Evolutionary conservation across 1,140 invertebrate species (phyloP).

Genomic region (Scaptomyza pallida): DNA sequence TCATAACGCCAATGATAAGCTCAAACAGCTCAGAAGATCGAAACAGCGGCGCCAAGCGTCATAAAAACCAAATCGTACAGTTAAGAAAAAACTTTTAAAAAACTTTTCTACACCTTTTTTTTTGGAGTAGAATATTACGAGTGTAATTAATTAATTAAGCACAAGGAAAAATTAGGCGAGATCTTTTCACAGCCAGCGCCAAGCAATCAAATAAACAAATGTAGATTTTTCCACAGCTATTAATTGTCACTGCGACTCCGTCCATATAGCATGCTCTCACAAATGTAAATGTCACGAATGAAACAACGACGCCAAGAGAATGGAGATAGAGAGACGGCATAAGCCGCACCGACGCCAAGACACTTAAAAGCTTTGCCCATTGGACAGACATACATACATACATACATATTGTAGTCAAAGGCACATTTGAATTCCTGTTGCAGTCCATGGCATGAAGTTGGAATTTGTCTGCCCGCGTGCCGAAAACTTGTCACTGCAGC

Average conservation of each 20-base stretch:
- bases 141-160: slow-evolving; percentile 76
- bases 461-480: slow-evolving; percentile 82
- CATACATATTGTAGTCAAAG: slow-evolving; percentile 15
- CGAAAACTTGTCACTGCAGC: slow-evolving; percentile 79
- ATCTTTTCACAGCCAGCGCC: slow-evolving; percentile 68
- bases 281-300: slow-evolving; percentile 71
- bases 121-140: slow-evolving; percentile 39
- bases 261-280: slow-evolving; percentile 48
- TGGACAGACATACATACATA: slow-evolving; percentile 22
- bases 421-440: slow-evolving; percentile 61
- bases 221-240: slow-evolving; percentile 75
- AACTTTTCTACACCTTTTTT: slow-evolving; percentile 12
- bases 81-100: slow-evolving; percentile 44
- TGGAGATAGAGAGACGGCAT: slow-evolving; percentile 49
- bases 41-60: slow-evolving; percentile 48
- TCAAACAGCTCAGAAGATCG: slow-evolving; percentile 7
- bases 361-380: slow-evolving; percentile 79
- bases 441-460: slow-evolving; percentile 29
- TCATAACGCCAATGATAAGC: slow-evolving; percentile 24
- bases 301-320: slow-evolving; percentile 5
- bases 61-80: slow-evolving; percentile 50
- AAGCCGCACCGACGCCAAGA: slow-evolving; percentile 78
- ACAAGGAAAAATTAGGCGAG: slow-evolving; percentile 72
- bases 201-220: slow-evolving; percentile 52
- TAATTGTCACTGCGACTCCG: slow-evolving; percentile 52